phyloP scores from a whole-genome alignment of 2,797 vertebrate species.

The Amphiprion clarkii region DNA sequence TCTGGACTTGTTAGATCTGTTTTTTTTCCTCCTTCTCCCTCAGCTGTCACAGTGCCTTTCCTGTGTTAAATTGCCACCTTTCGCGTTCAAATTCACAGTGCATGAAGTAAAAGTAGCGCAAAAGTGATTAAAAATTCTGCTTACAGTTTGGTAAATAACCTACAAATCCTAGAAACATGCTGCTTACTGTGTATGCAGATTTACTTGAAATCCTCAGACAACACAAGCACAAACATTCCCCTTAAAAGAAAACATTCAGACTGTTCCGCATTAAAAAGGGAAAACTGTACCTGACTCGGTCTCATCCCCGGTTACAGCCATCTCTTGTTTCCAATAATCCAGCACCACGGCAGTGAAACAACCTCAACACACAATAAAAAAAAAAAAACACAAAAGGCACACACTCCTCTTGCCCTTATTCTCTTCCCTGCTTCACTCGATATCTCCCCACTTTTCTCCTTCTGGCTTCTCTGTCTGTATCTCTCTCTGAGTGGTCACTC shows the following conservation, averaged over 20 bases:
- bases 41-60: constrained; percentile 11
- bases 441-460: constrained; percentile 11
- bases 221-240: neutral
- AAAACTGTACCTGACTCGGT: constrained; percentile 88
- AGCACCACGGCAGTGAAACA: constrained; percentile 58
- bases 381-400: neutral
- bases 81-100: neutral
- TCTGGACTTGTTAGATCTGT: constrained; percentile 12
- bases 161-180: neutral
- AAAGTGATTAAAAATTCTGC: neutral
- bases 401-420: neutral
- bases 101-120: neutral
- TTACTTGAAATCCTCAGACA: neutral
- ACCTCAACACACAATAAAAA: constrained; percentile 11
- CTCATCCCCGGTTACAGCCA: constrained; percentile 96
- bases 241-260: neutral
- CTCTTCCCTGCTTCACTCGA: constrained; percentile 3
- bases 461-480: constrained; percentile 68
- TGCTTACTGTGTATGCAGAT: neutral
- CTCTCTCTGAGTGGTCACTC: constrained; percentile 77
- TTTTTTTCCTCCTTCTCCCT: neutral
- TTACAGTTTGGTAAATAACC: neutral
- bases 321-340: constrained; percentile 87
- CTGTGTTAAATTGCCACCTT: constrained; percentile 23
- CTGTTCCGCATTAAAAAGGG: neutral